Percentiles rank a stretch among this genome's conserved stretches.
These are phyloP conservation scores for Eupithecia dodoneata DNA, from an alignment of 2,888 invertebrate species.

Conservation along the genomic window DNA sequence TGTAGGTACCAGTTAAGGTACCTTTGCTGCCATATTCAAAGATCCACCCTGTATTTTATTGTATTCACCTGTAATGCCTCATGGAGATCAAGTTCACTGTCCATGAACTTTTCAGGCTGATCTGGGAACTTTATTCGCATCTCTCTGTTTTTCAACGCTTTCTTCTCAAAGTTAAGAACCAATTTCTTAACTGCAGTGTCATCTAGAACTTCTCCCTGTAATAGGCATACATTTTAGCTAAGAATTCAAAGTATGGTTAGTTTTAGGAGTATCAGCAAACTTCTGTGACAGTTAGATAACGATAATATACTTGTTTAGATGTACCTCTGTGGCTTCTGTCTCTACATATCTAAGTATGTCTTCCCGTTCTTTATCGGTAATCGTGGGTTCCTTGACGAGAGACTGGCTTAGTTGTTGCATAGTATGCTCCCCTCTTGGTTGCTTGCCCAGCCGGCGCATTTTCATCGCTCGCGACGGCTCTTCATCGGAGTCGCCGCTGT, in stretches of 20 bases:
- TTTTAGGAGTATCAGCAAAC: not conserved
- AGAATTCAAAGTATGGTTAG: not conserved
- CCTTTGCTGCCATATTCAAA: too few species aligned
- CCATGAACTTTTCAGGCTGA: conserved; percentile 98
- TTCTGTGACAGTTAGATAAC: not conserved
- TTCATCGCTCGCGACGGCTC: conserved; percentile 86
- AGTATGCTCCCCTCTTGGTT: conserved; percentile 73
- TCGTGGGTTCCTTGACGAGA: conserved; percentile 85
- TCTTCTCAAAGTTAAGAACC: conserved; percentile 96
- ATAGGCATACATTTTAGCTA: conserved; percentile 36
- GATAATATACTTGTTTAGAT: not conserved
- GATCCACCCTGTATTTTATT: not conserved
- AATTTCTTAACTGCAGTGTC: conserved; percentile 94
- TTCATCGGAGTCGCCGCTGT: conserved; percentile 87
- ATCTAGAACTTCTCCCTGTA: conserved; percentile 93
- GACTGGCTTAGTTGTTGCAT: conserved; percentile 73
- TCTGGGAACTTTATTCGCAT: conserved; percentile 99
- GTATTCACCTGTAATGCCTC: conserved; percentile 89
- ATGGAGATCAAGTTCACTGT: conserved; percentile 97
- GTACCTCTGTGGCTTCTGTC: conserved; percentile 90
- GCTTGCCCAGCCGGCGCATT: conserved; percentile 84
- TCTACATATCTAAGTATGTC: conserved; percentile 93
- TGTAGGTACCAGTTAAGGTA: too few species aligned
- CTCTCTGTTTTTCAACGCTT: conserved; percentile 96
- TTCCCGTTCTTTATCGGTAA: conserved; percentile 89